phyloP scores from a whole-genome alignment of 1,140 invertebrate species.

The Aphis craccivora region DNA sequence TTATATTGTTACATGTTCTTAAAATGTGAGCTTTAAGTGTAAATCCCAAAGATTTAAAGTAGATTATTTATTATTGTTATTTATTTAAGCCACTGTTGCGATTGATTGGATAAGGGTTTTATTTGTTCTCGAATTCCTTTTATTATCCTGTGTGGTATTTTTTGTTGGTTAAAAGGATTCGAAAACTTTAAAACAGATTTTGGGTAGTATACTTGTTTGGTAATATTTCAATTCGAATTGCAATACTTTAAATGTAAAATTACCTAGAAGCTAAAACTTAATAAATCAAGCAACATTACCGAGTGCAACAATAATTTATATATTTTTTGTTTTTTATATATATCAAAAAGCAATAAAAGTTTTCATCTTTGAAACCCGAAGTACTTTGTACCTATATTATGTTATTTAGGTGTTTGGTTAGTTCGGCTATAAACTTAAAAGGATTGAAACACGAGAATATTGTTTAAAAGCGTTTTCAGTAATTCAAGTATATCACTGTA shows the following conservation, averaged over 20 bases:
- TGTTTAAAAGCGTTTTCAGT: neutral
- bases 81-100: neutral
- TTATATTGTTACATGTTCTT: neutral
- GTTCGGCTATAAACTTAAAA: neutral
- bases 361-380: neutral
- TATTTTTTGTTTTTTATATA: neutral
- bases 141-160: neutral
- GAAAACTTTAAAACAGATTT: neutral
- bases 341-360: neutral
- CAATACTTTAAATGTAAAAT: neutral
- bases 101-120: neutral
- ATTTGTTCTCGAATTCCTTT: neutral
- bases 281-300: neutral
- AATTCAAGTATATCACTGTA: neutral
- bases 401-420: neutral
- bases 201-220: neutral
- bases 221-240: neutral
- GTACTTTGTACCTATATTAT: neutral
- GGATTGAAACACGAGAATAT: constrained; percentile 6
- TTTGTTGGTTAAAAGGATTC: neutral
- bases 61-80: neutral
- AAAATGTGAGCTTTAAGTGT: neutral
- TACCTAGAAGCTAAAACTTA: neutral
- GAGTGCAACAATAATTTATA: neutral
- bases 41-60: neutral